Evolutionary conservation across 2,888 invertebrate species (phyloP).

Genomic region (Folsomia candida): DNA sequence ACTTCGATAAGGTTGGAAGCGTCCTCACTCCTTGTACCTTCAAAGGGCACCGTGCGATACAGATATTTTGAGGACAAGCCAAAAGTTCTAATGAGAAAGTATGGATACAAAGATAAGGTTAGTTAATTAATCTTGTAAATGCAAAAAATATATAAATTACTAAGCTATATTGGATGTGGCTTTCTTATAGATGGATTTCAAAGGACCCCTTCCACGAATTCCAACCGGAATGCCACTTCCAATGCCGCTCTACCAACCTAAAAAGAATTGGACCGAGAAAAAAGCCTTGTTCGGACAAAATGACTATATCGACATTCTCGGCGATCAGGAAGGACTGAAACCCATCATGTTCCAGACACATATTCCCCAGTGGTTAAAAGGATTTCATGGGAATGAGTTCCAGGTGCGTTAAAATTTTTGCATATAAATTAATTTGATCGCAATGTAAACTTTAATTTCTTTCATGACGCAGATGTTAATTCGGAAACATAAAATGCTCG

Average conservation of each 20-base stretch:
- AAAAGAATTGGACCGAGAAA: constrained; percentile 71
- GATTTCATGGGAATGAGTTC: constrained; percentile 81
- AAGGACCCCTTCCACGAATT: constrained; percentile 69
- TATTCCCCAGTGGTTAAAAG: constrained; percentile 85
- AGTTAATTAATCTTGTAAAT: constrained; percentile 54
- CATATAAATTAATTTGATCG: neutral
- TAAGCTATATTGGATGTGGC: neutral
- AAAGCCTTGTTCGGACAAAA: constrained; percentile 89
- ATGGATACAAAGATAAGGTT: constrained; percentile 70
- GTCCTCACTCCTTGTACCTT: too few relatives aligned
- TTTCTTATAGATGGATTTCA: constrained; percentile 46
- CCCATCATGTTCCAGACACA: constrained; percentile 81
- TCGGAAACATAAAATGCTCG: constrained; percentile 68
- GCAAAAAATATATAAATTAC: neutral
- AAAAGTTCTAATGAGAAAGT: constrained; percentile 62
- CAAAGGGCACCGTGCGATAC: constrained; percentile 54
- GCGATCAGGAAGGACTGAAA: constrained; percentile 74
- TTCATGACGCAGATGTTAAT: constrained; percentile 58
- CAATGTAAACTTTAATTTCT: constrained; percentile 1
- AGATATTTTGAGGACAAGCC: constrained; percentile 66
- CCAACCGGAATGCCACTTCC: constrained; percentile 59
- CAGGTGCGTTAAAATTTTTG: constrained; percentile 59
- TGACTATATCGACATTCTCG: constrained; percentile 94
- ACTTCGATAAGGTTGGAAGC: too few relatives aligned
- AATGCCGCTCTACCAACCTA: constrained; percentile 68